These are phyloP conservation scores for Siniperca undulata DNA, from an alignment of 2,797 vertebrate genomes.

Conservation along the genomic window DNA sequence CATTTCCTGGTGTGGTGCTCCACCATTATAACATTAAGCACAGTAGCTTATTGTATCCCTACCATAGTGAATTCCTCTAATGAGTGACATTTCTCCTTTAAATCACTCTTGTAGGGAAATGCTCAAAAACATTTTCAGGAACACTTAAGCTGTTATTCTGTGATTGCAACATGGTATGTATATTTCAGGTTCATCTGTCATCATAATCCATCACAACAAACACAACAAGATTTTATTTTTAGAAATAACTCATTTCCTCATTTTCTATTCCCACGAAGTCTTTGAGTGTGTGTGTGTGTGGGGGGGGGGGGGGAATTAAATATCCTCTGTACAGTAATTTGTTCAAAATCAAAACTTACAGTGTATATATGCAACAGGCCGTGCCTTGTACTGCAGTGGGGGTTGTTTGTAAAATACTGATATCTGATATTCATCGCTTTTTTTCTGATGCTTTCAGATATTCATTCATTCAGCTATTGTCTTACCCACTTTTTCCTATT, in stretches of 20 bases:
- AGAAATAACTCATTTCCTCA: background rate
- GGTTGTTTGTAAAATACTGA: background rate
- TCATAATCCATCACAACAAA: background rate
- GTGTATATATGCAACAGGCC: background rate
- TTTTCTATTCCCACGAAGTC: too few species aligned
- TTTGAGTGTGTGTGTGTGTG: too few species aligned
- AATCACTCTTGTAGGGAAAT: background rate
- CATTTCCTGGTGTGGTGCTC: background rate
- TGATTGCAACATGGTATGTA: background rate
- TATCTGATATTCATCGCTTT: background rate
- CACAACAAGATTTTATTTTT: conserved; percentile 4
- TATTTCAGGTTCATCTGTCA: background rate
- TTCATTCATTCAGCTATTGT: conserved; percentile 43
- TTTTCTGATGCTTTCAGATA: background rate
- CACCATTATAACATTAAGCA: background rate
- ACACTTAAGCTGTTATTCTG: background rate
- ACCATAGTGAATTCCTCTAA: background rate
- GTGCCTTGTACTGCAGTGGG: background rate
- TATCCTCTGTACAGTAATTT: background rate
- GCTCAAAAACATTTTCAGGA: background rate
- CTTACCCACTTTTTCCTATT: conserved; percentile 38
- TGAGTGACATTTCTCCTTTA: background rate
- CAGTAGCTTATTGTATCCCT: background rate
- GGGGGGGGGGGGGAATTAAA: too few species aligned
- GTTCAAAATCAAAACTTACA: background rate